Conservation (phyloP, 2,797 vertebrate species). For the Sebastes nivosus region DNA sequence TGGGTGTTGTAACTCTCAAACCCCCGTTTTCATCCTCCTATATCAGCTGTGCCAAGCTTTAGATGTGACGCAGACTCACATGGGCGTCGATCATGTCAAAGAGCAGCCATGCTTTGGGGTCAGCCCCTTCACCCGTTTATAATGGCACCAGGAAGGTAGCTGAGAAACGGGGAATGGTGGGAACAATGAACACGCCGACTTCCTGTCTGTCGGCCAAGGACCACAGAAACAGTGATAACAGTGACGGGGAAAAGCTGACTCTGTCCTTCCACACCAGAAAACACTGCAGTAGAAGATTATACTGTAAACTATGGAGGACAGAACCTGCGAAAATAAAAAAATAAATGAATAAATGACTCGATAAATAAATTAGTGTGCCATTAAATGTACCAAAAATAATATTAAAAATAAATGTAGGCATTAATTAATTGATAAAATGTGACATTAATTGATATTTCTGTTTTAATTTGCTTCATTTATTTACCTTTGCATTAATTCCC, state of each 20-base stretch:
- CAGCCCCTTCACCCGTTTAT: conserved; percentile 37
- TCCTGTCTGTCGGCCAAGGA: conserved; percentile 62
- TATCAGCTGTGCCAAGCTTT: conserved; percentile 28
- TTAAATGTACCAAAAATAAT: too few species aligned
- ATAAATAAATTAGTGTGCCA: too few species aligned
- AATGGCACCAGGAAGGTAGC: conserved; percentile 67
- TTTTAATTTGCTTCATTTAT: too few species aligned
- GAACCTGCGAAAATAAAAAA: too few species aligned
- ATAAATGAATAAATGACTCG: too few species aligned
- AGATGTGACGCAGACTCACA: conserved; percentile 29
- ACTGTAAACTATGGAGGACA: background rate
- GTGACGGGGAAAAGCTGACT: conserved; percentile 26
- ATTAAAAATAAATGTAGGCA: too few species aligned
- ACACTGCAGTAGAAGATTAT: background rate
- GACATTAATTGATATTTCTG: too few species aligned
- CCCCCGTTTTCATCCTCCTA: background rate
- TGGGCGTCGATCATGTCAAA: conserved; percentile 10
- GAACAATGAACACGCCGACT: conserved; percentile 67
- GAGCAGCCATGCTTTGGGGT: conserved; percentile 30
- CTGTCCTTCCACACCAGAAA: conserved; percentile 14
- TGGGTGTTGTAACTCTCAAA: background rate
- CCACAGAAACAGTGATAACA: conserved; percentile 64
- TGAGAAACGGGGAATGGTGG: conserved; percentile 49
- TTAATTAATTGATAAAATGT: too few species aligned
- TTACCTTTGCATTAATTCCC: too few species aligned